Conservation (phyloP, 1,140 invertebrate genomes). For the Drosophila equinoxialis region DNA sequence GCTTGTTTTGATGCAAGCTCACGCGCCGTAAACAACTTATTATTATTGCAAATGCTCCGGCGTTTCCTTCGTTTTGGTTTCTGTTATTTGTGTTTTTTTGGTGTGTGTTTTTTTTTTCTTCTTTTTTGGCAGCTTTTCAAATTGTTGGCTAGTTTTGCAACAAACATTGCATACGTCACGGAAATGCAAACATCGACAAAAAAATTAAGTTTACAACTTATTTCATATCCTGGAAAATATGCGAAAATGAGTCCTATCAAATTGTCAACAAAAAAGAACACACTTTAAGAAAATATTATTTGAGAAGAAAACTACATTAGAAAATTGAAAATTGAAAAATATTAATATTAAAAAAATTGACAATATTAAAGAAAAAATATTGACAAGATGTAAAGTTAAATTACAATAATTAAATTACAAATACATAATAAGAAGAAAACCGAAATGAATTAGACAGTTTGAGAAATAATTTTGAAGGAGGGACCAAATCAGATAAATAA, state of each 20-base stretch:
- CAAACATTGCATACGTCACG: constrained; percentile 56
- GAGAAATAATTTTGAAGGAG: too few relatives aligned
- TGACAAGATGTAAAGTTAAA: too few relatives aligned
- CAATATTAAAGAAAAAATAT: too few relatives aligned
- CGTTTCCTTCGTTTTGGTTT: constrained; percentile 28
- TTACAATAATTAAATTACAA: too few relatives aligned
- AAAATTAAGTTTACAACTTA: constrained; percentile 51
- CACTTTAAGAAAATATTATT: too few relatives aligned
- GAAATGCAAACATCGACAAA: constrained; percentile 75
- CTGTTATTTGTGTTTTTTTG: constrained; percentile 9
- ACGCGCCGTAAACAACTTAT: constrained; percentile 81
- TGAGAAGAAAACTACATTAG: too few relatives aligned
- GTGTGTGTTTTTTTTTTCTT: constrained; percentile 3
- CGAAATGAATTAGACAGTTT: too few relatives aligned
- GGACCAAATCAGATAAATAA: too few relatives aligned
- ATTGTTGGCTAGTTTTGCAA: constrained; percentile 47
- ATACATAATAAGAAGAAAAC: too few relatives aligned
- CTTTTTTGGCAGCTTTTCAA: constrained; percentile 72
- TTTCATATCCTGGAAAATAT: constrained; percentile 30
- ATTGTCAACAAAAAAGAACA: too few relatives aligned
- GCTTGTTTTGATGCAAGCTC: constrained; percentile 79
- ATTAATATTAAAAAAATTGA: too few relatives aligned
- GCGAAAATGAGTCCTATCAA: background rate
- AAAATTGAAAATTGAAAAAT: too few relatives aligned
- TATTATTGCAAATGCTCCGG: constrained; percentile 71